Evolutionary conservation across 2,888 invertebrate species (phyloP).

Genomic region (Calliopum simillimum): DNA sequence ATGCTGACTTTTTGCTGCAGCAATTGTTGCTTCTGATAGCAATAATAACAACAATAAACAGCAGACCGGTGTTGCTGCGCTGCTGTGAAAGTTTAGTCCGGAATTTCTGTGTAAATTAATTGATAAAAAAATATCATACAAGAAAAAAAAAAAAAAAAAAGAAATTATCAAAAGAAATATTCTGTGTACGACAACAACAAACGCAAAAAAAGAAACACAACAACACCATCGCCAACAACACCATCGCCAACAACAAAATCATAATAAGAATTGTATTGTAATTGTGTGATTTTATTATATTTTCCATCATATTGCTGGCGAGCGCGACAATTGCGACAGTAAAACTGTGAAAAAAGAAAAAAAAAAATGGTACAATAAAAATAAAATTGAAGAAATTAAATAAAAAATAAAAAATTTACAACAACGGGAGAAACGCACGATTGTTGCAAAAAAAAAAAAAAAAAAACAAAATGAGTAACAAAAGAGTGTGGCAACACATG

Average conservation of each 20-base stretch:
- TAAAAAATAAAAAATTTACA: neutral
- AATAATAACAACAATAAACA: neutral
- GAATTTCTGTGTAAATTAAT: constrained; percentile 34
- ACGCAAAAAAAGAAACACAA: neutral
- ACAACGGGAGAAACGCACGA: neutral
- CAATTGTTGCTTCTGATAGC: neutral
- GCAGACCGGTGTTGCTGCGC: neutral
- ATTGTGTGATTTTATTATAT: no score
- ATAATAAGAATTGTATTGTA: neutral
- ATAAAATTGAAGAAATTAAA: neutral
- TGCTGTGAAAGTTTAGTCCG: constrained; percentile 22
- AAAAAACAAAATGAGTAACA: neutral
- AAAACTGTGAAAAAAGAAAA: constrained; percentile 16
- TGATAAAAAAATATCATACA: constrained; percentile 32
- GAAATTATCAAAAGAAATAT: neutral
- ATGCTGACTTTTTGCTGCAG: neutral
- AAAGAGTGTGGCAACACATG: neutral
- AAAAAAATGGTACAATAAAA: neutral
- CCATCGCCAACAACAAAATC: neutral
- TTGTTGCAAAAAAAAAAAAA: constrained; percentile 19
- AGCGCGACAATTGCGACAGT: neutral
- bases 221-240: no score
- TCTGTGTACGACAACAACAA: constrained; percentile 2
- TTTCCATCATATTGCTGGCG: neutral
- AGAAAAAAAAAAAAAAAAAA: constrained; percentile 18